A percentile compares a stretch with the other conserved stretches of the same genome.
Evolutionary conservation across 2,113 vertebrate species (phyloP).

Genomic region (Sylvilagus bachmani): DNA sequence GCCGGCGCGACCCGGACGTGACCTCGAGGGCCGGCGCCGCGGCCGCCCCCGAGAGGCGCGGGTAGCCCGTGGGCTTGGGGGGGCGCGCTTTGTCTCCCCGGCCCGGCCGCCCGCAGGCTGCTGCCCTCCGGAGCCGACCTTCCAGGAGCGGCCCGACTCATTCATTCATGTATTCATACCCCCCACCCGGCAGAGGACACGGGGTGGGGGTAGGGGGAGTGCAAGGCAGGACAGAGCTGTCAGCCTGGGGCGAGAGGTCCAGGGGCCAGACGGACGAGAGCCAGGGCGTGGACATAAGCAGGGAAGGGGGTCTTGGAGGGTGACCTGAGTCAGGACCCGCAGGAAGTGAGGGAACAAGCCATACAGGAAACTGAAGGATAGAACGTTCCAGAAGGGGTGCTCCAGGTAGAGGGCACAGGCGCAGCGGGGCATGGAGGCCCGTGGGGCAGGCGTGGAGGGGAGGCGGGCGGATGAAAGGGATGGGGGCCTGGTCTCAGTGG

Average conservation of each 20-base stretch:
- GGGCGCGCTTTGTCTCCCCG: not conserved
- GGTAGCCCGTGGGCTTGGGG: slow-evolving; percentile 18
- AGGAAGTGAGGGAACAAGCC: not conserved
- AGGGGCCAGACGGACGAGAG: not conserved
- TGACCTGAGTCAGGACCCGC: not conserved
- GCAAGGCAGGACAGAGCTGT: not conserved
- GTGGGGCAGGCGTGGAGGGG: not conserved
- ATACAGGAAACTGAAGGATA: not conserved
- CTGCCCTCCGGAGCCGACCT: not conserved
- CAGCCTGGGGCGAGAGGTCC: not conserved
- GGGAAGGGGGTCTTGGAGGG: not conserved
- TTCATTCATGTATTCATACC: not conserved
- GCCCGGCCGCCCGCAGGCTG: no score
- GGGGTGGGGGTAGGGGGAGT: not conserved
- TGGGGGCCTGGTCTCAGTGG: not conserved
- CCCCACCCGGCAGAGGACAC: no score
- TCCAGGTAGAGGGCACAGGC: not conserved
- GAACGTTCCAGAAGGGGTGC: not conserved
- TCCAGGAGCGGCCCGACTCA: not conserved
- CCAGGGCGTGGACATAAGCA: not conserved
- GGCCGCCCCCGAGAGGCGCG: slow-evolving; percentile 3
- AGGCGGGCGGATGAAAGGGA: not conserved
- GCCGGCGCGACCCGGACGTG: slow-evolving; percentile 70
- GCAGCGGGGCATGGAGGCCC: not conserved
- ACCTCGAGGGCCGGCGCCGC: slow-evolving; percentile 40